phyloP scores from a whole-genome alignment of 2,888 invertebrate genomes.

The Anoplius nigerrimus region DNA sequence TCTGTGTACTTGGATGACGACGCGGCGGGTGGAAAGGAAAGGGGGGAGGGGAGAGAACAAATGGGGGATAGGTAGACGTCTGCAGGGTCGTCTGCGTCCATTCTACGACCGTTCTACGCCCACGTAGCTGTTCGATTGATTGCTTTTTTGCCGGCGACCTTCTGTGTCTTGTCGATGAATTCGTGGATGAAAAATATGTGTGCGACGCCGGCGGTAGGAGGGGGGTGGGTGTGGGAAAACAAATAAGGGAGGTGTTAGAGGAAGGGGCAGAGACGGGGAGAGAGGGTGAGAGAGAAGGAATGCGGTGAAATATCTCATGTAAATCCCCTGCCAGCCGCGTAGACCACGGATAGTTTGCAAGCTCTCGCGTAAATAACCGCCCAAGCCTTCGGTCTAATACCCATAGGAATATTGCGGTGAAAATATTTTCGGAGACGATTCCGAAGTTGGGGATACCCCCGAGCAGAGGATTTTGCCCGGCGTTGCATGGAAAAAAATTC shows the following conservation, averaged over 20 bases:
- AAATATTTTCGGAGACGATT: conserved; percentile 34
- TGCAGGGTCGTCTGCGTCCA: no score
- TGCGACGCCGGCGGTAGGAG: neutral
- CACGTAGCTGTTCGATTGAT: no score
- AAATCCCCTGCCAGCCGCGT: conserved; percentile 50
- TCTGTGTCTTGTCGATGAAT: no score
- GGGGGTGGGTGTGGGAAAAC: neutral
- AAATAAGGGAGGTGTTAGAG: neutral
- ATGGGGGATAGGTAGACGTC: no score
- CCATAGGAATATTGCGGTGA: conserved; percentile 36
- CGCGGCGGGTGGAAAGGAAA: no score
- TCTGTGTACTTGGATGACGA: no score
- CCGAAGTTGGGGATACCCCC: neutral
- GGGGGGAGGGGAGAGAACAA: no score
- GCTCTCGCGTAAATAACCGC: conserved; percentile 52
- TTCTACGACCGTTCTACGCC: no score
- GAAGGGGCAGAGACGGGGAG: neutral
- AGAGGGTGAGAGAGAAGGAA: conserved; percentile 32
- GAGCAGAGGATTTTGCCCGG: no score
- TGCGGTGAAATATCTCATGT: conserved; percentile 63
- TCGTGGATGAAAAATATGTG: no score
- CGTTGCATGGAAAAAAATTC: no score
- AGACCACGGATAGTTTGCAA: conserved; percentile 36
- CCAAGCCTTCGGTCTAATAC: conserved; percentile 35
- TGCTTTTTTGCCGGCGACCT: no score